Percentiles rank a stretch among this genome's conserved stretches.
Conservation (phyloP, 2,888 invertebrate genomes). For the Morpho helenor region DNA sequence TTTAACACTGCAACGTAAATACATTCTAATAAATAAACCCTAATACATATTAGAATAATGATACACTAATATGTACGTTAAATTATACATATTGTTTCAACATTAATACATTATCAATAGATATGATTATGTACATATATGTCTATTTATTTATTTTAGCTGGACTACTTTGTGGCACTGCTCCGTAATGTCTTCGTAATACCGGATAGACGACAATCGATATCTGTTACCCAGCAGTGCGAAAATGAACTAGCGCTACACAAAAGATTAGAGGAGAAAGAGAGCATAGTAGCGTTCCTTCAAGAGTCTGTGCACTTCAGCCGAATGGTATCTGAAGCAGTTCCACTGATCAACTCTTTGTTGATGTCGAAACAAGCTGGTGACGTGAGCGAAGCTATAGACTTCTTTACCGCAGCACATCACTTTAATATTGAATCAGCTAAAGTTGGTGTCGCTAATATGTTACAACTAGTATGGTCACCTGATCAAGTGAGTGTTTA, state of each 20-base stretch:
- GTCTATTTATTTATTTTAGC: constrained; percentile 33
- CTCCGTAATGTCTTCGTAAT: constrained; percentile 64
- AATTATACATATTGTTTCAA: too few relatives aligned
- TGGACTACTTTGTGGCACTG: constrained; percentile 66
- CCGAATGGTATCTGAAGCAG: constrained; percentile 60
- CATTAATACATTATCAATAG: too few relatives aligned
- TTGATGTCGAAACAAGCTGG: constrained; percentile 85
- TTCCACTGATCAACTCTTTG: constrained; percentile 83
- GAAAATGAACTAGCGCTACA: constrained; percentile 65
- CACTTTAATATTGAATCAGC: constrained; percentile 88
- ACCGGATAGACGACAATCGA: constrained; percentile 51
- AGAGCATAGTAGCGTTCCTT: constrained; percentile 84
- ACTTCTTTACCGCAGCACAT: constrained; percentile 90
- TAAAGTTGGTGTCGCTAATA: constrained; percentile 84
- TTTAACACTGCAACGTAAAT: too few relatives aligned
- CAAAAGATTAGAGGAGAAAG: constrained; percentile 79
- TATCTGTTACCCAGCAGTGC: constrained; percentile 50
- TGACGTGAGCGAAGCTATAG: constrained; percentile 93
- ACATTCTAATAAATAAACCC: too few relatives aligned
- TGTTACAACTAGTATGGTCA: constrained; percentile 89
- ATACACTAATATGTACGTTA: too few relatives aligned
- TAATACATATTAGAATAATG: too few relatives aligned
- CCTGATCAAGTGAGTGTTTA: constrained; percentile 80
- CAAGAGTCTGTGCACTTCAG: constrained; percentile 81
- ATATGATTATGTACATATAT: too few relatives aligned